Evolutionary conservation across 2,113 vertebrate species (phyloP).

Genomic region (Trinectes maculatus): DNA sequence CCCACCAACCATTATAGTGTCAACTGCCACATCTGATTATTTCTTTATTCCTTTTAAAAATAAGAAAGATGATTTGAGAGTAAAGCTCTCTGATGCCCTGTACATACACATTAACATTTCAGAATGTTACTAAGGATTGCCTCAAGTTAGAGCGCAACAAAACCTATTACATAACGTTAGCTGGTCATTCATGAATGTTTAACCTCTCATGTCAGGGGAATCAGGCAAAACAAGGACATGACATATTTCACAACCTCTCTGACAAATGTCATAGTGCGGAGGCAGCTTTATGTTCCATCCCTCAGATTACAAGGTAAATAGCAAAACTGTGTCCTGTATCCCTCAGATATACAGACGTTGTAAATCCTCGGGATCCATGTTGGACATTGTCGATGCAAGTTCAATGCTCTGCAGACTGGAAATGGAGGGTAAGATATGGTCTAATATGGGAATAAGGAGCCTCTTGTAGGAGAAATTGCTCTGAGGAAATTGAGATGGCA

Average conservation of each 20-base stretch:
- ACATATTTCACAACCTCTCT: neutral
- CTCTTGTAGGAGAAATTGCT: no score
- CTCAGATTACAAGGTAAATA: neutral
- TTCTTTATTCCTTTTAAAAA: slow-evolving; percentile 39
- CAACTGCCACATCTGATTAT: slow-evolving; percentile 25
- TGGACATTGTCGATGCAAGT: slow-evolving; percentile 87
- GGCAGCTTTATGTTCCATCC: neutral
- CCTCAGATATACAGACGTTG: slow-evolving; percentile 83
- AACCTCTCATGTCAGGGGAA: neutral
- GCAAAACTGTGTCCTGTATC: slow-evolving; percentile 1
- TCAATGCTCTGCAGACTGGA: slow-evolving; percentile 92
- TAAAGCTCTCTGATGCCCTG: slow-evolving; percentile 13
- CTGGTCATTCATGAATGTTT: slow-evolving; percentile 39
- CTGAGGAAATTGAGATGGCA: no score
- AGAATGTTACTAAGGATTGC: slow-evolving; percentile 12
- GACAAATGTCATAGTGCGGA: neutral
- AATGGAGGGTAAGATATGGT: slow-evolving; percentile 88
- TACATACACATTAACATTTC: slow-evolving; percentile 8
- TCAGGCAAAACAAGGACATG: neutral
- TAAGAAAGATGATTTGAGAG: neutral
- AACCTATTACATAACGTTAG: slow-evolving; percentile 14
- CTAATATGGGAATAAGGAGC: neutral
- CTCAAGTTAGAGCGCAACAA: slow-evolving; percentile 4
- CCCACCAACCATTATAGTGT: slow-evolving; percentile 4
- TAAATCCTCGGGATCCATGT: slow-evolving; percentile 80